Base-by-base conservation (phyloP, 2,888 invertebrate species). In the Cybosia mesomella region DNA sequence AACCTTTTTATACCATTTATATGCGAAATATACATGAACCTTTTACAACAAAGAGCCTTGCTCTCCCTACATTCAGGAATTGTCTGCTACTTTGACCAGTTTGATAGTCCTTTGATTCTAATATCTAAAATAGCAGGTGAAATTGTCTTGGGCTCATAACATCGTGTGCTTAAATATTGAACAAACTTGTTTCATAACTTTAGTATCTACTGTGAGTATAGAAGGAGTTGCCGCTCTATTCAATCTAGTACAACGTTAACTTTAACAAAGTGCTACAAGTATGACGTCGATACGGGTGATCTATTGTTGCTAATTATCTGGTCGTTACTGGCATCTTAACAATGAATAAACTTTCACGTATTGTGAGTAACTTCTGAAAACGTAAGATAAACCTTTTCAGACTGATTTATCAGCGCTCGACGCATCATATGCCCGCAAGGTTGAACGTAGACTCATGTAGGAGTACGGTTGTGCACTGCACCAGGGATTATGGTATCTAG, bases 311-410 rank as follows among this genome's bases (percentile, higher is more conserved):
- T 36, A 63, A 63, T 49, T 39, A 32, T 28, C 61, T 61, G 61
- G 22, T 18, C 36, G 54, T 54, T 22, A 34, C 63, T 54, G 63
- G 34, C 43, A 64, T 53, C 72, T 75, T 75, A 65, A 64, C 66
- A 70, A 68, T 76, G 67, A 69, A 10, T 39, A 71, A 76, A 76
- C 68, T 79, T 75, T 72, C 64, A 58, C 66, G 69, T 72, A 64
- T 62, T 66, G 61, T 61, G 58, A 55, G 67, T 61, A 65, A 61
- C 71, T 71, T 66, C 66, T 62, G 57, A 62, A 79, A 28, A 34
- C 22, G 34, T 63, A 18, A 63, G 63, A 54, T 54, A 63, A 63
- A 21, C 54, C n/a, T 2, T 0, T 49, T n/a, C n/a, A 1, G 8
- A 49, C 49, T n/a, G n/a, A 43, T 28, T 28, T 39, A 39, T 15